Conservation (phyloP, 2,113 vertebrate genomes). For the Trinectes maculatus region DNA sequence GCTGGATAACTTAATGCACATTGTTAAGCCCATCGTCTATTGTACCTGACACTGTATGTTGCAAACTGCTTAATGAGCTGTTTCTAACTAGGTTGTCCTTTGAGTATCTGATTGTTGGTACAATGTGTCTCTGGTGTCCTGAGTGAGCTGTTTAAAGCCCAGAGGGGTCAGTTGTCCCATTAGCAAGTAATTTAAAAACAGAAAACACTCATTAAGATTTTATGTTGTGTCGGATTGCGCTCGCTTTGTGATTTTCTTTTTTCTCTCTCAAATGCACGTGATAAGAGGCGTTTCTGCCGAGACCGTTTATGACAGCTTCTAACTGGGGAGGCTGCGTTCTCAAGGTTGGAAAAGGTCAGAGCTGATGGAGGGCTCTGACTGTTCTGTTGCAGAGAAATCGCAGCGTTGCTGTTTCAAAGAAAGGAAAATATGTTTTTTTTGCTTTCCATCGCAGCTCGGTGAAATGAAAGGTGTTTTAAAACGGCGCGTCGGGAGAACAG, state of each 20-base stretch:
- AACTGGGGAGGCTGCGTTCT: slow-evolving; percentile 42
- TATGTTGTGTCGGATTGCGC: slow-evolving; percentile 46
- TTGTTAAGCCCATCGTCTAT: slow-evolving; percentile 53
- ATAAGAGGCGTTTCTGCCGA: slow-evolving; percentile 40
- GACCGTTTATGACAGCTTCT: slow-evolving; percentile 48
- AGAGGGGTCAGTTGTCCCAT: slow-evolving; percentile 70
- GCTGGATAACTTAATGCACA: slow-evolving; percentile 45
- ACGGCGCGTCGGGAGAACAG: slow-evolving; percentile 26
- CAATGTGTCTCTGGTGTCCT: slow-evolving; percentile 65
- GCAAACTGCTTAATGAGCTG: slow-evolving; percentile 51
- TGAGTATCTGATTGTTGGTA: slow-evolving; percentile 53
- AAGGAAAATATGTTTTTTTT: slow-evolving; percentile 13
- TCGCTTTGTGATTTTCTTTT: slow-evolving; percentile 56
- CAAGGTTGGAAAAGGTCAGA: slow-evolving; percentile 71
- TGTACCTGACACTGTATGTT: slow-evolving; percentile 39
- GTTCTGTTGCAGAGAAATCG: slow-evolving; percentile 46
- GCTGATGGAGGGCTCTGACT: slow-evolving; percentile 64
- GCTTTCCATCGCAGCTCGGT: slow-evolving; percentile 16
- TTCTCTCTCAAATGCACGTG: slow-evolving; percentile 39
- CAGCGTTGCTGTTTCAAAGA: slow-evolving; percentile 36
- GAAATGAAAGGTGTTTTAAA: slow-evolving; percentile 6
- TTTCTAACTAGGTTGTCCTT: slow-evolving; percentile 56
- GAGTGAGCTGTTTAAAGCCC: slow-evolving; percentile 50
- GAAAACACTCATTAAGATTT: slow-evolving; percentile 74
- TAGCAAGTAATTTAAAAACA: slow-evolving; percentile 68